Percentiles rank a stretch among this genome's conserved stretches.
These are phyloP conservation scores for Psilanteris sp. DNA, from an alignment of 1,140 invertebrate species.

Conservation along the genomic window DNA sequence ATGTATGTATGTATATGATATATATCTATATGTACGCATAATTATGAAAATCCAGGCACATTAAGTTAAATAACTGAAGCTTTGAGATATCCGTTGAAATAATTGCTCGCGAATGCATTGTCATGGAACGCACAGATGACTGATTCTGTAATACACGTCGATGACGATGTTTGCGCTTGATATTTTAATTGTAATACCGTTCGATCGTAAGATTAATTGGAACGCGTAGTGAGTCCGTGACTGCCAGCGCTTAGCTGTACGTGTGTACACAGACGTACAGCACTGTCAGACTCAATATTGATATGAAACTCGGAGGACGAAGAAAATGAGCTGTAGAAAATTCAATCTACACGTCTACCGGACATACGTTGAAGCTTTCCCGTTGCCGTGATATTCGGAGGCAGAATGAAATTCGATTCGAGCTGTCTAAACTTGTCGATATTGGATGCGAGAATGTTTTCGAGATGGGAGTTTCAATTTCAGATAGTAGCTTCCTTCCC, in stretches of 20 bases:
- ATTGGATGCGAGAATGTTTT: conserved; percentile 62
- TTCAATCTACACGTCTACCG: conserved; percentile 60
- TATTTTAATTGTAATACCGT: conserved; percentile 60
- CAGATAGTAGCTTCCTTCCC: conserved; percentile 49
- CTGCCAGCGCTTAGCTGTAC: not conserved
- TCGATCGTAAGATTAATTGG: conserved; percentile 59
- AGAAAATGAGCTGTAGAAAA: conserved; percentile 65
- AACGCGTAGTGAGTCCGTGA: conserved; percentile 39
- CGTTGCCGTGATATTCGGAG: conserved; percentile 46
- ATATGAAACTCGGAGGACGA: conserved; percentile 58
- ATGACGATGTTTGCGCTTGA: conserved; percentile 53
- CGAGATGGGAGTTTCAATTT: conserved; percentile 58
- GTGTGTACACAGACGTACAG: conserved; percentile 13
- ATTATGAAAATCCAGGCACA: conserved; percentile 7
- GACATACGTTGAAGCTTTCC: conserved; percentile 50
- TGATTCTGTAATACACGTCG: conserved; percentile 35
- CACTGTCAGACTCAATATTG: conserved; percentile 52
- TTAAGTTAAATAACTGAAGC: conserved; percentile 13
- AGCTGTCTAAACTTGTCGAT: conserved; percentile 61
- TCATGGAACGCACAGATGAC: conserved; percentile 3
- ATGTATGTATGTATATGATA: no score
- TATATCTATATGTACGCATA: no score
- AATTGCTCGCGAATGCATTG: conserved; percentile 38
- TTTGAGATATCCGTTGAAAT: conserved; percentile 10
- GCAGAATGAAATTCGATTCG: conserved; percentile 57